A percentile compares a stretch with the other conserved stretches of the same genome.
Evolutionary conservation across 2,888 invertebrate genomes (phyloP).

Genomic region (Drepana falcataria): DNA sequence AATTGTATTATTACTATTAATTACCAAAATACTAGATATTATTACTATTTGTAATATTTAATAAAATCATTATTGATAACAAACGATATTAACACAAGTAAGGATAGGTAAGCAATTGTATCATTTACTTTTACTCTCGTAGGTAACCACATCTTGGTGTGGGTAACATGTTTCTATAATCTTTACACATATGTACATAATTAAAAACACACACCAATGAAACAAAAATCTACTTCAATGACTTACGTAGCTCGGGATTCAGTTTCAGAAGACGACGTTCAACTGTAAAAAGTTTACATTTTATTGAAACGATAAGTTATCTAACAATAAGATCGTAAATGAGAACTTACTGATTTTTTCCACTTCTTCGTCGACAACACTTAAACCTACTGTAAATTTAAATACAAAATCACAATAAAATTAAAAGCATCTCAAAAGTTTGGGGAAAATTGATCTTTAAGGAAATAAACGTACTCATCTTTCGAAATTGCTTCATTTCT

Average conservation of each 20-base stretch:
- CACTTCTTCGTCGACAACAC: constrained; percentile 49
- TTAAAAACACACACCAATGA: too few species aligned
- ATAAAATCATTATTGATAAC: too few species aligned
- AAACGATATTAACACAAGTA: too few species aligned
- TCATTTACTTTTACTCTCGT: too few species aligned
- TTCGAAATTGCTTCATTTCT: constrained; percentile 29
- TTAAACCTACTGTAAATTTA: constrained; percentile 36
- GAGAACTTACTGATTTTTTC: constrained; percentile 53
- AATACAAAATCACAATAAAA: constrained; percentile 4
- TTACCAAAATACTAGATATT: too few species aligned
- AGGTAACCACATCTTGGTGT: too few species aligned
- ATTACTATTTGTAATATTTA: background rate
- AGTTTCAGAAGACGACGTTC: constrained; percentile 25
- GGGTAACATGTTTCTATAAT: too few species aligned
- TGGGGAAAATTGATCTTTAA: background rate
- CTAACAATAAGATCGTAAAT: too few species aligned
- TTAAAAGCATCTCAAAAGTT: background rate
- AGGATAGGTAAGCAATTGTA: too few species aligned
- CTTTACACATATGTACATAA: too few species aligned
- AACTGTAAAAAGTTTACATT: constrained; percentile 25
- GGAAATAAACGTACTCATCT: constrained; percentile 32
- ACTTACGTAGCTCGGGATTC: background rate
- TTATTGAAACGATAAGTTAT: too few species aligned
- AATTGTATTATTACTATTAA: background rate
- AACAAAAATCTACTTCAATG: too few species aligned